phyloP scores from a whole-genome alignment of 2,113 vertebrate genomes.

The Alces alces region DNA sequence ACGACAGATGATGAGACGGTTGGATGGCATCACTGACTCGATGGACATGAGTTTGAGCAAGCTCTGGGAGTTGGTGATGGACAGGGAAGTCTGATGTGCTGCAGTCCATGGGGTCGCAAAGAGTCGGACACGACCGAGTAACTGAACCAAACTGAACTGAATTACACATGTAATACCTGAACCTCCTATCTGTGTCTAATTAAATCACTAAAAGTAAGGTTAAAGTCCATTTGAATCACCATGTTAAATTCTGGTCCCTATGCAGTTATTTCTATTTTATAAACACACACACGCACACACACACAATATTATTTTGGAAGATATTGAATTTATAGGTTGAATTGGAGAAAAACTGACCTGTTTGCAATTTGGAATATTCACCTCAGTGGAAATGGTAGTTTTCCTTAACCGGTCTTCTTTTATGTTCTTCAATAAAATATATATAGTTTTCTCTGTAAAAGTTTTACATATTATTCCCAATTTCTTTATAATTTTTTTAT shows the following conservation, averaged over 20 bases:
- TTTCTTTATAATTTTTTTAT: neutral
- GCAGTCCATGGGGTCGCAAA: neutral
- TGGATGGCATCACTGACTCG: neutral
- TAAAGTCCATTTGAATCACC: neutral
- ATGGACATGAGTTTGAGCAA: neutral
- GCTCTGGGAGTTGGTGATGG: neutral
- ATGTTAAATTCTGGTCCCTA: neutral
- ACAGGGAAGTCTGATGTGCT: neutral
- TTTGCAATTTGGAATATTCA: neutral
- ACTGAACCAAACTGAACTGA: neutral
- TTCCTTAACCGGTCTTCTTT: neutral
- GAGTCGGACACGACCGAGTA: accelerated
- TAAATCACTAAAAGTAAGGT: neutral
- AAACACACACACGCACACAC: neutral
- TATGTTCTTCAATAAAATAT: neutral
- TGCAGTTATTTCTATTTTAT: neutral
- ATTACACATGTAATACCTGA: neutral
- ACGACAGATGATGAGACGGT: accelerated
- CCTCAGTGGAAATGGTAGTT: neutral
- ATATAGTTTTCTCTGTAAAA: neutral
- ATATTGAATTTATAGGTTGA: neutral
- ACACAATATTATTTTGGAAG: neutral
- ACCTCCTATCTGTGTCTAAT: neutral
- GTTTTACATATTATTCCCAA: neutral
- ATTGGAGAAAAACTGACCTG: neutral